Evolutionary conservation across 2,113 vertebrate genomes (phyloP).

Genomic region (Balaenoptera acutorostrata): DNA sequence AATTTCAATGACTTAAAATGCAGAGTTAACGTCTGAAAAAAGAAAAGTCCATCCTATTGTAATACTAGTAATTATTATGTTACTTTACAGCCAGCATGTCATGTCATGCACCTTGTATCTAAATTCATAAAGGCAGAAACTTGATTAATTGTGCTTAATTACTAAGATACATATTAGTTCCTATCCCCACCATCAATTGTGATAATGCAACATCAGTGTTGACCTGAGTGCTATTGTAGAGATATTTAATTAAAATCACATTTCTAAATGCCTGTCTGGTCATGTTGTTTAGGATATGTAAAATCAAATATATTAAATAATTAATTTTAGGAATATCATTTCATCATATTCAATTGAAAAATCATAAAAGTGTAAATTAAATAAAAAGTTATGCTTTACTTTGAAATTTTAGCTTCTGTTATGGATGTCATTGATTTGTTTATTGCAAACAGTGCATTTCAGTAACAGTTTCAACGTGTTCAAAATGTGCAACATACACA

Average conservation of each 20-base stretch:
- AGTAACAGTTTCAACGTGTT: background rate
- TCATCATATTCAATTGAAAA: background rate
- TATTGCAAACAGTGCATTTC: background rate
- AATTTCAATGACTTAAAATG: background rate
- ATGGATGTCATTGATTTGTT: background rate
- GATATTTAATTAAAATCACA: background rate
- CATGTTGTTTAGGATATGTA: background rate
- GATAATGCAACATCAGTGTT: background rate
- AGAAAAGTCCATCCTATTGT: background rate
- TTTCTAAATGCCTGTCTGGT: background rate
- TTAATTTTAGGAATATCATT: background rate
- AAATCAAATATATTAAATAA: background rate
- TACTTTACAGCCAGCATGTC: background rate
- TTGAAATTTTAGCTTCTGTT: constrained; percentile 16
- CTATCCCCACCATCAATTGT: background rate
- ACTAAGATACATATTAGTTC: background rate
- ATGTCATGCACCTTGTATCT: background rate
- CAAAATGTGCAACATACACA: constrained; percentile 20
- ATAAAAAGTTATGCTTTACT: background rate
- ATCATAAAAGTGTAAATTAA: background rate
- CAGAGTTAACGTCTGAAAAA: background rate
- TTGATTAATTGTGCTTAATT: constrained; percentile 9
- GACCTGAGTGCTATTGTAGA: background rate
- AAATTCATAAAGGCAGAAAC: background rate
- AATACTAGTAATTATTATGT: background rate